A percentile compares a stretch with the other conserved stretches of the same genome.
Evolutionary conservation across 2,797 vertebrate species (phyloP).

Genomic region (Saxicola maurus): DNA sequence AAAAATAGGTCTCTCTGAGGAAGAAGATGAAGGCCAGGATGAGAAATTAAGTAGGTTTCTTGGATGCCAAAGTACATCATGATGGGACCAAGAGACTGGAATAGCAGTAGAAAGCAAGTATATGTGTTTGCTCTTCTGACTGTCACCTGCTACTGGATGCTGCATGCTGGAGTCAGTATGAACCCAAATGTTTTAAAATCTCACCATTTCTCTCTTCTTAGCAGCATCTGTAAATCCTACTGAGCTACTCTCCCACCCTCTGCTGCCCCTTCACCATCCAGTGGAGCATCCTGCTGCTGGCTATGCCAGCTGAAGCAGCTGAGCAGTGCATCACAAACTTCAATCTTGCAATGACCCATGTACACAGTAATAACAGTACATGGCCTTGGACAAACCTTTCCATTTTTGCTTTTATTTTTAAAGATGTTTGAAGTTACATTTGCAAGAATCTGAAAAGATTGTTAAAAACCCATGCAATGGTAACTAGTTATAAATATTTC

Average conservation of each 20-base stretch:
- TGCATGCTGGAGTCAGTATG: not conserved
- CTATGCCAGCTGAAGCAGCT: not conserved
- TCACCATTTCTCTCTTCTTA: not conserved
- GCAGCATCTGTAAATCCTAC: not conserved
- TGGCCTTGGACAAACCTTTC: not conserved
- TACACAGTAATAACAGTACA: not conserved
- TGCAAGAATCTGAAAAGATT: not conserved
- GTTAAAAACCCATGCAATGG: not conserved
- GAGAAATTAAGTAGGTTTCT: not conserved
- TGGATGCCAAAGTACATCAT: not conserved
- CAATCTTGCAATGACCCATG: rapidly evolving
- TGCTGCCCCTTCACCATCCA: not conserved
- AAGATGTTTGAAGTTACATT: not conserved
- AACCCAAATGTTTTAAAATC: not conserved
- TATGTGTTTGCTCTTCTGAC: not conserved
- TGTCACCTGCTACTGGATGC: not conserved
- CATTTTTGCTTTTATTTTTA: not conserved
- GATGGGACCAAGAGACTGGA: not conserved
- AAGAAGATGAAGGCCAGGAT: not conserved
- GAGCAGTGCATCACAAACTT: not conserved
- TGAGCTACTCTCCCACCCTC: not conserved
- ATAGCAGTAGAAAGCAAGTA: not conserved
- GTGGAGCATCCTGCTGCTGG: not conserved
- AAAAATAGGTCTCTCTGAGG: not conserved
- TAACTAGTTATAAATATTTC: not conserved